Conservation (phyloP, 2,113 vertebrate species). For the Bubalus kerabau region DNA sequence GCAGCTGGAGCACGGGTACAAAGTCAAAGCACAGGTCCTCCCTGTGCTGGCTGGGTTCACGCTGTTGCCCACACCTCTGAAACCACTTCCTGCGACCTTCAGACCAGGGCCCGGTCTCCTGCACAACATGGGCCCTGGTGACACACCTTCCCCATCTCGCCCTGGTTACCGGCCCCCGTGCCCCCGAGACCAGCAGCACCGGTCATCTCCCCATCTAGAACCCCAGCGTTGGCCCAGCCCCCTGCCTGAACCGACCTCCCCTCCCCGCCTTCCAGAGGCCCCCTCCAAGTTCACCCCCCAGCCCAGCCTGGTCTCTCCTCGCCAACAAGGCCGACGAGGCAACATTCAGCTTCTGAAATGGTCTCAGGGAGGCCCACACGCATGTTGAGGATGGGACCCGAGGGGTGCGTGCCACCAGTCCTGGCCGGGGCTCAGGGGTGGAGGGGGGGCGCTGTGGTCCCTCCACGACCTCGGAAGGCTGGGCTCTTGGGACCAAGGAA, state of each 20-base stretch:
- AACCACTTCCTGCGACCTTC: neutral
- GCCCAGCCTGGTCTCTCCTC: rapidly evolving
- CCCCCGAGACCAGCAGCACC: rapidly evolving
- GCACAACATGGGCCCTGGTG: rapidly evolving
- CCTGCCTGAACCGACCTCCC: neutral
- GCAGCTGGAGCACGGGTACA: rapidly evolving
- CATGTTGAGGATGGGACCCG: rapidly evolving
- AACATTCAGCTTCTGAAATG: neutral
- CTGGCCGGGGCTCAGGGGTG: rapidly evolving
- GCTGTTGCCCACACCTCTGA: too few relatives aligned
- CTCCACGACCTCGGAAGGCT: rapidly evolving
- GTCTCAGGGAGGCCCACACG: rapidly evolving
- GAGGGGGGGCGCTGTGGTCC: rapidly evolving
- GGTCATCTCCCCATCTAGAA: rapidly evolving
- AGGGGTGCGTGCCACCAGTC: rapidly evolving
- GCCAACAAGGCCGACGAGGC: rapidly evolving
- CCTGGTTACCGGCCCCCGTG: rapidly evolving
- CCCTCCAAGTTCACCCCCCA: neutral
- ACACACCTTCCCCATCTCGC: rapidly evolving
- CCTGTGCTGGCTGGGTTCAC: rapidly evolving
- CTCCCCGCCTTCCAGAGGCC: neutral
- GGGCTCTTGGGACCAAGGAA: rapidly evolving
- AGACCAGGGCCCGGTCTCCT: neutral
- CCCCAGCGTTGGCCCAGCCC: neutral
- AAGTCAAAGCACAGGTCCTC: rapidly evolving